These are phyloP conservation scores for Ecliptopera silaceata DNA, from an alignment of 2,888 invertebrate genomes.

Conservation along the genomic window DNA sequence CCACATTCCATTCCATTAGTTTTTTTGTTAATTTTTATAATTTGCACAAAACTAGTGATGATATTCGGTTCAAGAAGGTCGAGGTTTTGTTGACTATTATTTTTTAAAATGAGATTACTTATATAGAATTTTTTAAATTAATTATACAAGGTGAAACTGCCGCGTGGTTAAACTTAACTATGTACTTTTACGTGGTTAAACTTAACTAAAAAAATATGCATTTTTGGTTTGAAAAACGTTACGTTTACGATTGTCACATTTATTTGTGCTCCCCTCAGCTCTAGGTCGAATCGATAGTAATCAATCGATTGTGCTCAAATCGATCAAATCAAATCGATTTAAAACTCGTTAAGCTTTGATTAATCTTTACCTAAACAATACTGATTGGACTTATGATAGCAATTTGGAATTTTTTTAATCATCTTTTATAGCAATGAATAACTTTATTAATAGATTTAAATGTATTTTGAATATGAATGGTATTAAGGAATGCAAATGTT, in stretches of 20 bases:
- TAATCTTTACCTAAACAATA: conserved; percentile 16
- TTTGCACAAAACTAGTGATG: not conserved
- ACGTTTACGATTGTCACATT: too few species aligned
- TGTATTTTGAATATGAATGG: too few species aligned
- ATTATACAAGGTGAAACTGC: too few species aligned
- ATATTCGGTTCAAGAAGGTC: not conserved
- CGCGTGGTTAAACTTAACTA: too few species aligned
- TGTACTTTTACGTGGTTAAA: too few species aligned
- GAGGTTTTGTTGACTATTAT: not conserved
- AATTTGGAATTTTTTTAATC: not conserved
- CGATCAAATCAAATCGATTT: conserved; percentile 25
- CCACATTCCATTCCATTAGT: conserved; percentile 3
- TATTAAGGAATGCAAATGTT: too few species aligned
- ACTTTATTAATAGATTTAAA: not conserved
- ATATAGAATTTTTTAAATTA: not conserved
- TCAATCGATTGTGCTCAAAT: conserved; percentile 22
- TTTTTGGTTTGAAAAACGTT: too few species aligned
- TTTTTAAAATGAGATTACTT: not conserved
- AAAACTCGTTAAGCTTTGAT: conserved; percentile 15
- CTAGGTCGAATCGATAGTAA: conserved; percentile 23
- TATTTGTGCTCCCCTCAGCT: conserved; percentile 8
- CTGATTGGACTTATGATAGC: not conserved
- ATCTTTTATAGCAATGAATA: not conserved
- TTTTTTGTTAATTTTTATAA: not conserved
- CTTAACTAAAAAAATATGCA: too few species aligned